Conservation (phyloP, 2,113 vertebrate species). For the Tenebrosternarchus preto region DNA sequence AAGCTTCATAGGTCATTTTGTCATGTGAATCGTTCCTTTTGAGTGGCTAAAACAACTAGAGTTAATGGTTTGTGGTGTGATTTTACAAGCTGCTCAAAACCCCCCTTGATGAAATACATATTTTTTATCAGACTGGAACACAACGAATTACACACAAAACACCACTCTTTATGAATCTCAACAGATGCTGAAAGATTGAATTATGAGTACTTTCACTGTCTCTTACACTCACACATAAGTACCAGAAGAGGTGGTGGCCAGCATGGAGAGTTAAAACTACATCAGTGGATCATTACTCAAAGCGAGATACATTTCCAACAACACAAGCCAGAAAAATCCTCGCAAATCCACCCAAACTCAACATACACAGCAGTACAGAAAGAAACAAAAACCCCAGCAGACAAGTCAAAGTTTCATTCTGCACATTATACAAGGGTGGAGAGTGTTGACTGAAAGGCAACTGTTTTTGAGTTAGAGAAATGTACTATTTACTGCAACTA, state of each 20-base stretch:
- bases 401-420: constrained; percentile 2
- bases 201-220: constrained; percentile 5
- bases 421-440: constrained; percentile 6
- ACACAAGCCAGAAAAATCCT: constrained; percentile 7
- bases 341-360: not conserved
- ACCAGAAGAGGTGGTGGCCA: not conserved
- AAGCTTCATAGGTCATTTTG: constrained; percentile 12
- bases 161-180: not conserved
- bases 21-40: constrained; percentile 18
- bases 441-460: constrained; percentile 44
- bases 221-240: constrained; percentile 21
- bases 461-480: constrained; percentile 43
- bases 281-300: constrained; percentile 3
- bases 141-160: not conserved
- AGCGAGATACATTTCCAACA: constrained; percentile 17
- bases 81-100: constrained; percentile 7
- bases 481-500: not conserved
- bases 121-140: not conserved
- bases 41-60: constrained; percentile 30
- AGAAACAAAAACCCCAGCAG: not conserved
- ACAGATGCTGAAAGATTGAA: not conserved
- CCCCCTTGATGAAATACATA: not conserved
- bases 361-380: not conserved
- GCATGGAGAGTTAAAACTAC: not conserved
- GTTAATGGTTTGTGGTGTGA: not conserved